Percentiles rank a stretch among this genome's conserved stretches.
These are phyloP conservation scores for Phallusia fumigata DNA, from an alignment of 23 tunicate genomes.

Conservation along the genomic window DNA sequence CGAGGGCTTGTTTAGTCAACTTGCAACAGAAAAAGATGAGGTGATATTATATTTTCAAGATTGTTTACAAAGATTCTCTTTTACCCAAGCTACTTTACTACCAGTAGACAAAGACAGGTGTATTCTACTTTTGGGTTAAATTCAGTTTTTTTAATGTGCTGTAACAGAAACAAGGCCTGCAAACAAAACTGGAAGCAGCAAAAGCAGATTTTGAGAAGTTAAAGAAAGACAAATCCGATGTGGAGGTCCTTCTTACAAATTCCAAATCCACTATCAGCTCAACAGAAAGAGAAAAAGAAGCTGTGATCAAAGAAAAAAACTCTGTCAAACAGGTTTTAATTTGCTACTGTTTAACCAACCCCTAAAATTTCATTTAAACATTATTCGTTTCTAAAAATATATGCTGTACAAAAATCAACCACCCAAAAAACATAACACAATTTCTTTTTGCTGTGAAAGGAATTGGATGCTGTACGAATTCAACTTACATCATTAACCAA, in stretches of 20 bases:
- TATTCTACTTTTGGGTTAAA: no score
- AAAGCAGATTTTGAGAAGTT: conserved; percentile 28
- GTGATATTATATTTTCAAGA: neutral
- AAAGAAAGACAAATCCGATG: conserved; percentile 40
- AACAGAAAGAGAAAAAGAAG: conserved; percentile 57
- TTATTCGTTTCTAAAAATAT: no score
- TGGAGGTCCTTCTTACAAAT: conserved; percentile 21
- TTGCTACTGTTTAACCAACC: neutral
- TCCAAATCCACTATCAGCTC: conserved; percentile 25
- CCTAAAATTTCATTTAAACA: neutral
- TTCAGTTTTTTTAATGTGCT: neutral
- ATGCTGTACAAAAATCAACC: no score
- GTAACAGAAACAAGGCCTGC: conserved; percentile 47
- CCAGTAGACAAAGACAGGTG: no score
- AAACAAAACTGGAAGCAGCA: conserved; percentile 22
- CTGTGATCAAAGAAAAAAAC: conserved; percentile 40
- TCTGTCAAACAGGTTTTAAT: conserved; percentile 39
- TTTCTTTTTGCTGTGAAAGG: conserved; percentile 2
- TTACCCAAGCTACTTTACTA: no score
- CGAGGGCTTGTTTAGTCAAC: conserved; percentile 47
- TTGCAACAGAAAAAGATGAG: conserved; percentile 21
- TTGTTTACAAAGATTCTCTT: no score
- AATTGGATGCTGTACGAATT: conserved; percentile 40
- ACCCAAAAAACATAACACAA: no score
- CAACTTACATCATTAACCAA: conserved; percentile 38